Evolutionary conservation across 2,113 vertebrate genomes (phyloP).

Genomic region (Acanthisitta chloris): DNA sequence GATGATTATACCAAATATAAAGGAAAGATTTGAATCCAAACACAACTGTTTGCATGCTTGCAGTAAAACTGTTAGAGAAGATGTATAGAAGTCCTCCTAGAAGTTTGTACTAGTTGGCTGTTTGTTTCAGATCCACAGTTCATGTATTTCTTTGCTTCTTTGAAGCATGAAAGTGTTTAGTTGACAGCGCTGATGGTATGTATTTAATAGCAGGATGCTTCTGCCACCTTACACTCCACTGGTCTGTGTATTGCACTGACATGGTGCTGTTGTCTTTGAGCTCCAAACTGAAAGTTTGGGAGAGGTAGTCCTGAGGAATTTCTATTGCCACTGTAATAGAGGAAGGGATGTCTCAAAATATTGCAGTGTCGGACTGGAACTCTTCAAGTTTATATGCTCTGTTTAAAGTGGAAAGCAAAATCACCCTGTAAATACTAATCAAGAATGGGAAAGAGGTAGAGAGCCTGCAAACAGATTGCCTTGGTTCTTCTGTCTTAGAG

Average conservation of each 20-base stretch:
- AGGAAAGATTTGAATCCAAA: not conserved
- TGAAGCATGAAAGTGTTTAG: rapidly evolving
- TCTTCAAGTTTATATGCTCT: not conserved
- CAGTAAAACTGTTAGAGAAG: not conserved
- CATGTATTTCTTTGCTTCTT: not conserved
- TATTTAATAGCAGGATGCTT: not conserved
- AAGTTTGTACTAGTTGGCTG: not conserved
- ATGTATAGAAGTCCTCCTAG: not conserved
- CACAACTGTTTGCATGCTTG: not conserved
- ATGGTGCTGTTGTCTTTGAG: not conserved
- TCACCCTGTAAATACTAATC: not conserved
- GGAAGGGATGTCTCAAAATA: not conserved
- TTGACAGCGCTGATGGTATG: not conserved
- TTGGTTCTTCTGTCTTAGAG: not conserved
- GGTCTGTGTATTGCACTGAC: not conserved
- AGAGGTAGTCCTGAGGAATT: not conserved
- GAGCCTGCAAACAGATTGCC: not conserved
- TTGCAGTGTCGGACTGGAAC: not conserved
- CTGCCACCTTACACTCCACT: not conserved
- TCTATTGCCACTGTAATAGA: not conserved
- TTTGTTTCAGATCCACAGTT: not conserved
- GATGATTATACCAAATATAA: not conserved
- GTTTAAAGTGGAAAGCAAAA: not conserved
- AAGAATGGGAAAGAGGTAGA: not conserved
- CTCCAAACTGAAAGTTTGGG: not conserved